Evolutionary conservation across 1,140 invertebrate genomes (phyloP).

Genomic region (Drosophila setifemur): DNA sequence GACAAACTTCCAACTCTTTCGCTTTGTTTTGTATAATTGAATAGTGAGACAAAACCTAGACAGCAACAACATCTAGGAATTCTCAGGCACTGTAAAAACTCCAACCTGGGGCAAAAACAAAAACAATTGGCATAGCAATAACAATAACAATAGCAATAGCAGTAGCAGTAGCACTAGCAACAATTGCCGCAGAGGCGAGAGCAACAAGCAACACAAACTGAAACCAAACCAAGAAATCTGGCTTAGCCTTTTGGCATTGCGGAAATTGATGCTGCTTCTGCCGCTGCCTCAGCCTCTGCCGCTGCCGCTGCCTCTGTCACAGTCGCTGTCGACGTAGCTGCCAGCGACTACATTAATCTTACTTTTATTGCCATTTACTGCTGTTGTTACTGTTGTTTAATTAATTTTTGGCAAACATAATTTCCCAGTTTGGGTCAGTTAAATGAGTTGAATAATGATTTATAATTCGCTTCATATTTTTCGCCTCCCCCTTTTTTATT

Average conservation of each 20-base stretch:
- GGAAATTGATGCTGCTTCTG: slow-evolving; percentile 36
- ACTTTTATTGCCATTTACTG: slow-evolving; percentile 53
- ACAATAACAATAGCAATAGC: neutral
- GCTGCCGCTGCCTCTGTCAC: neutral
- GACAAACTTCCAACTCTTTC: neutral
- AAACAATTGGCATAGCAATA: neutral
- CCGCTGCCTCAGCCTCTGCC: neutral
- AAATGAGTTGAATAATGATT: slow-evolving; percentile 76
- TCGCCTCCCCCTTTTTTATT: slow-evolving; percentile 1
- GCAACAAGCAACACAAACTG: slow-evolving; percentile 32
- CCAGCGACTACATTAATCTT: slow-evolving; percentile 46
- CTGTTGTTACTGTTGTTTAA: slow-evolving; percentile 55
- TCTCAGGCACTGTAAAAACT: slow-evolving; percentile 5
- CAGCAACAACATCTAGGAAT: slow-evolving; percentile 7
- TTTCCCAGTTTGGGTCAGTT: slow-evolving; percentile 65
- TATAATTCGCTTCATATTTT: slow-evolving; percentile 40
- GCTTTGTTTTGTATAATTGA: slow-evolving; percentile 14
- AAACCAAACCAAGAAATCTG: slow-evolving; percentile 39
- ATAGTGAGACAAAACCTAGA: slow-evolving; percentile 14
- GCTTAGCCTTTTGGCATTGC: slow-evolving; percentile 35
- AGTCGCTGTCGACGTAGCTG: neutral
- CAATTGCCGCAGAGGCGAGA: slow-evolving; percentile 37
- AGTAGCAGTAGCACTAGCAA: slow-evolving; percentile 17
- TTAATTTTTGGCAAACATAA: slow-evolving; percentile 70
- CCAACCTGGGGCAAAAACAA: too few relatives aligned